Percentiles rank a stretch among this genome's conserved stretches.
These are phyloP conservation scores for Caenorhabditis sinica DNA, from an alignment of 2,888 invertebrate species.

Conservation along the genomic window DNA sequence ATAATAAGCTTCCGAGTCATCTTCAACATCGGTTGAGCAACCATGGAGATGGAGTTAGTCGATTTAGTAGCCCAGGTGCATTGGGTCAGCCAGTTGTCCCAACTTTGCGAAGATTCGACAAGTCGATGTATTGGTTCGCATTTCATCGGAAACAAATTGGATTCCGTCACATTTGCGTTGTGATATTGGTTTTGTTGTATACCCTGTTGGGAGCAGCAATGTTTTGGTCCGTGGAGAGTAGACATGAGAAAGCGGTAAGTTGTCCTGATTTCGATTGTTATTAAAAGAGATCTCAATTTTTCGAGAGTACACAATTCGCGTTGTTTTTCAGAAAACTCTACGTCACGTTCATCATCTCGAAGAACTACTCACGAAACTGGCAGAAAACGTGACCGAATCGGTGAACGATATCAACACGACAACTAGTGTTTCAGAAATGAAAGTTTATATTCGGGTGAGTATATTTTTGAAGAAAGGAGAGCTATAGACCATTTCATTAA, in stretches of 20 bases:
- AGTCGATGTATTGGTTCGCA: conserved; percentile 74
- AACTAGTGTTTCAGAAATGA: conserved; percentile 47
- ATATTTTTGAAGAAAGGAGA: not conserved
- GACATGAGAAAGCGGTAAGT: conserved; percentile 66
- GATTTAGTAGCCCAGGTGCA: conserved; percentile 58
- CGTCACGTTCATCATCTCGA: conserved; percentile 46
- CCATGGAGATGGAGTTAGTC: conserved; percentile 26
- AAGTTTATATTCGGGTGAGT: conserved; percentile 58
- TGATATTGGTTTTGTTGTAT: conserved; percentile 64
- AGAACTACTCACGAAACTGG: conserved; percentile 39
- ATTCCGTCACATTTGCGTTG: conserved; percentile 71
- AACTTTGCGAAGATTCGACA: conserved; percentile 66
- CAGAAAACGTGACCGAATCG: conserved; percentile 51
- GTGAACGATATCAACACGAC: conserved; percentile 61
- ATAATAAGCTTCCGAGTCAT: conserved; percentile 53
- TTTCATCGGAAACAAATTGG: conserved; percentile 70
- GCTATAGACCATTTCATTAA: conserved; percentile 10
- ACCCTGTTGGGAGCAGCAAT: conserved; percentile 71
- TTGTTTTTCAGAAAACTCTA: conserved; percentile 43
- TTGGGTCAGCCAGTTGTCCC: conserved; percentile 51
- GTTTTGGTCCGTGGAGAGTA: conserved; percentile 71
- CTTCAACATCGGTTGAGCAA: conserved; percentile 55
- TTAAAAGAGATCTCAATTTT: no score
- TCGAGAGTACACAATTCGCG: not conserved
- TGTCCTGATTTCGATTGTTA: no score